These are phyloP conservation scores for Glaucomys volans DNA, from an alignment of 2,113 vertebrate genomes.

Conservation along the genomic window DNA sequence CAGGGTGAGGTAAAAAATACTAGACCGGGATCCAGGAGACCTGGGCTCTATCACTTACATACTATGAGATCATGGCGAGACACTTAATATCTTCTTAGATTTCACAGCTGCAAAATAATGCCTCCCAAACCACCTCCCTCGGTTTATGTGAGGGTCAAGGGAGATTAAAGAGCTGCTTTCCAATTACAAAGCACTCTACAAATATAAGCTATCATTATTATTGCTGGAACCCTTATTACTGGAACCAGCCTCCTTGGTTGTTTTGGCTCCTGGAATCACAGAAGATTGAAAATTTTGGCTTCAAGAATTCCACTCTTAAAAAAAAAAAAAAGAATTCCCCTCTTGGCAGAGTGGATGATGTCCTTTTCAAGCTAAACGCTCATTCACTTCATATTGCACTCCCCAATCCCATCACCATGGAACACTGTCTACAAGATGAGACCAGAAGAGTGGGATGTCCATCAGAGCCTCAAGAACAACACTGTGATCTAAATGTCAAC, in stretches of 20 bases:
- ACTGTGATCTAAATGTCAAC: neutral
- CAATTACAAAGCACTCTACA: conserved; percentile 16
- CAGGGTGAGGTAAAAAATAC: neutral
- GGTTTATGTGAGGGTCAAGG: conserved; percentile 56
- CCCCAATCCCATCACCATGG: neutral
- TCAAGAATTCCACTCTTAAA: neutral
- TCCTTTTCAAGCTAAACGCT: neutral
- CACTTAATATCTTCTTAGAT: conserved; percentile 60
- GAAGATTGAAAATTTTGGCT: neutral
- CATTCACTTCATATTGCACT: neutral
- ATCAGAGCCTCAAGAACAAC: neutral
- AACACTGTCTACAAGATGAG: neutral
- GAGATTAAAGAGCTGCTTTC: conserved; percentile 56
- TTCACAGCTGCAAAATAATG: conserved; percentile 54
- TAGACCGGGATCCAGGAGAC: neutral
- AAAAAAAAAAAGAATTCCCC: neutral
- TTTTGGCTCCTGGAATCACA: conserved; percentile 28
- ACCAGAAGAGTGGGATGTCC: neutral
- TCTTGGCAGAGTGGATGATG: neutral
- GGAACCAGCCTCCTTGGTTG: neutral
- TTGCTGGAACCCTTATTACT: conserved; percentile 48
- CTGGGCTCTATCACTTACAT: neutral
- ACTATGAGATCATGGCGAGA: conserved; percentile 70
- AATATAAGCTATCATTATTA: conserved; percentile 48
- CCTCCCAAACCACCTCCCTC: conserved; percentile 37